phyloP scores from a whole-genome alignment of 2,797 vertebrate genomes.

The Pangasius krempfi region DNA sequence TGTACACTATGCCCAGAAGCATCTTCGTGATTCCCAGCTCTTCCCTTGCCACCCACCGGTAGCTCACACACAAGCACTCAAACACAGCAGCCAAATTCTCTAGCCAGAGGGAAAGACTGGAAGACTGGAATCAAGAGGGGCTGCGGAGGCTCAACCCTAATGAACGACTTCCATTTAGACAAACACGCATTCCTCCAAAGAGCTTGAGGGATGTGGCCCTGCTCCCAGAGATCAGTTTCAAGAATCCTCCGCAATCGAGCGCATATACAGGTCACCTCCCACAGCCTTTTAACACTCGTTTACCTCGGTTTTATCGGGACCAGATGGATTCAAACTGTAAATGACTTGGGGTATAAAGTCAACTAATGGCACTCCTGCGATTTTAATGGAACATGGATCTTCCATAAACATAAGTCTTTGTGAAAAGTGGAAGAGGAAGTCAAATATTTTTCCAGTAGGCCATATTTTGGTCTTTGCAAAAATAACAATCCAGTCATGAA shows the following conservation, averaged over 20 bases:
- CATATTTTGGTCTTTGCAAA: neutral
- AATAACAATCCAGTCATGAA: neutral
- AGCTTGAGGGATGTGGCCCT: constrained; percentile 31
- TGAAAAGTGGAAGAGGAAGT: constrained; percentile 3
- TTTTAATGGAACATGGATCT: constrained; percentile 2
- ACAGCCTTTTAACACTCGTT: constrained; percentile 33
- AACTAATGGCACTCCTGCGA: constrained; percentile 10
- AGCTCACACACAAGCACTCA: constrained; percentile 22
- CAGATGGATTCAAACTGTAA: constrained; percentile 35
- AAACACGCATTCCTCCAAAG: constrained; percentile 30
- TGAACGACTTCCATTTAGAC: constrained; percentile 43
- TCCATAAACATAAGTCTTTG: constrained; percentile 29
- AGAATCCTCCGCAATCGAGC: constrained; percentile 4
- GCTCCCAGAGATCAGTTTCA: constrained; percentile 28
- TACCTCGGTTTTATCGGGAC: constrained; percentile 23
- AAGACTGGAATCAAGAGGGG: constrained; percentile 23
- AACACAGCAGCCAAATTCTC: constrained; percentile 19
- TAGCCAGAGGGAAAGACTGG: constrained; percentile 31
- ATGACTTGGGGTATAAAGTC: constrained; percentile 17
- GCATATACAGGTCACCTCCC: constrained; percentile 31
- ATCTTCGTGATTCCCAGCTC: constrained; percentile 7
- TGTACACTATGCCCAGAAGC: neutral
- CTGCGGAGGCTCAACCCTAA: constrained; percentile 39
- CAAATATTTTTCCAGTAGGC: constrained; percentile 1
- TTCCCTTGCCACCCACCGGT: constrained; percentile 39